phyloP scores from a whole-genome alignment of 2,888 invertebrate species.

The Amaurobius ferox region DNA sequence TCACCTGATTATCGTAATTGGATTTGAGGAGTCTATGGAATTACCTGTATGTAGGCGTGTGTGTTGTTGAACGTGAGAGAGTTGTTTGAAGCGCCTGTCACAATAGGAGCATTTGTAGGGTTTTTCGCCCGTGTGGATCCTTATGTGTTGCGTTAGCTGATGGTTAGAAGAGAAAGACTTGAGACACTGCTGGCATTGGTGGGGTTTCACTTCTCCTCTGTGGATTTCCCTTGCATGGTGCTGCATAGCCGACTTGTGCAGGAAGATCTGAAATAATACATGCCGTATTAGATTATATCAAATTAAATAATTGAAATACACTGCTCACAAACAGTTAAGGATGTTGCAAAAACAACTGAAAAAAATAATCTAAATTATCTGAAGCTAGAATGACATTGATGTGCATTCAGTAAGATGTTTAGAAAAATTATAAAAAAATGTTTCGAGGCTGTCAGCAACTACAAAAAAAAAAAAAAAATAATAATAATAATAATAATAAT shows the following conservation, averaged over 20 bases:
- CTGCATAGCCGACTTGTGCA: conserved; percentile 98
- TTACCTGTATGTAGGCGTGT: conserved; percentile 96
- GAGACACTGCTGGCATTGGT: conserved; percentile 97
- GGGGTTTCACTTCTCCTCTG: conserved; percentile 81
- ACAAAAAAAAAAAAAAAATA: no score
- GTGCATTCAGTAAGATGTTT: no score
- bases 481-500: no score
- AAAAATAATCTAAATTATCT: no score
- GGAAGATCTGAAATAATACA: conserved; percentile 91
- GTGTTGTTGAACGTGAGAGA: conserved; percentile 97
- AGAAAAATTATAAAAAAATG: no score
- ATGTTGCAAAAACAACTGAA: no score
- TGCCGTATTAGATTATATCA: no score
- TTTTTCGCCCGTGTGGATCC: conserved; percentile 97
- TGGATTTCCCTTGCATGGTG: conserved; percentile 85
- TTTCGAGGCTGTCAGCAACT: no score
- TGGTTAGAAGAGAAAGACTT: conserved; percentile 98
- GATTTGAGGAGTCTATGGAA: conserved; percentile 75
- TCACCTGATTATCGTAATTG: no score
- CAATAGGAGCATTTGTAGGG: conserved; percentile 98
- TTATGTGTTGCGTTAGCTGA: conserved; percentile 96
- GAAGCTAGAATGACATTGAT: no score
- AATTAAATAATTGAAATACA: no score
- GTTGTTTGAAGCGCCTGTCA: conserved; percentile 96
- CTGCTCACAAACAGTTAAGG: no score